phyloP scores from a whole-genome alignment of 2,797 vertebrate species.

The Lagodon rhomboides region DNA sequence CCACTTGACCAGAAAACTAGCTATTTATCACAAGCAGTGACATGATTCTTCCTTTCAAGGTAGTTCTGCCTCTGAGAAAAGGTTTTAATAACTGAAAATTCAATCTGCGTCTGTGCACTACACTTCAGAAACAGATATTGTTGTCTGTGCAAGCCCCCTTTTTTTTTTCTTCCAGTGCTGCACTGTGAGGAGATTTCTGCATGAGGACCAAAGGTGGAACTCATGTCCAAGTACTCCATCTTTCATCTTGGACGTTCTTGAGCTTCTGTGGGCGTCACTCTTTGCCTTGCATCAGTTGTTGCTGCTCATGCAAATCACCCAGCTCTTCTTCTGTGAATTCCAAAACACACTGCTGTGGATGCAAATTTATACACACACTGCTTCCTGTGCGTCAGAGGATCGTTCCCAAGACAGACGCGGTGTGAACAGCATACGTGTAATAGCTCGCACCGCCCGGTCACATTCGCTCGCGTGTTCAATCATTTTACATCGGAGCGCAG shows the following conservation, averaged over 20 bases:
- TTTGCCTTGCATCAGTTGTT: neutral
- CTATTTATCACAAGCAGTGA: neutral
- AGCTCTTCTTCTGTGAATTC: neutral
- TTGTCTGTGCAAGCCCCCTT: neutral
- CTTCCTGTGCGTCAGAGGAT: slow-evolving; percentile 14
- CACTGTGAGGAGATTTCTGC: neutral
- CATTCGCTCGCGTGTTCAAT: slow-evolving; percentile 6
- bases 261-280: neutral
- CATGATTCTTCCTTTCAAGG: neutral
- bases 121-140: neutral
- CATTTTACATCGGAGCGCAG: slow-evolving; percentile 35
- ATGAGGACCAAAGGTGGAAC: neutral
- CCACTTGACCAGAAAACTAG: neutral
- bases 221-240: neutral
- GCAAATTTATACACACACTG: neutral
- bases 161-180: neutral
- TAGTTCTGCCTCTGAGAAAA: no score
- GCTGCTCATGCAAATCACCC: slow-evolving; percentile 1
- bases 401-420: slow-evolving; percentile 1
- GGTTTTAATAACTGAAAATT: neutral
- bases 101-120: neutral
- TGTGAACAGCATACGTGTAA: neutral
- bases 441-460: slow-evolving; percentile 24
- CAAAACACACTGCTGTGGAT: neutral
- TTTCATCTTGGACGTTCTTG: neutral